Evolutionary conservation across 2,113 vertebrate genomes (phyloP).

Genomic region (Toxotes jaculatrix): DNA sequence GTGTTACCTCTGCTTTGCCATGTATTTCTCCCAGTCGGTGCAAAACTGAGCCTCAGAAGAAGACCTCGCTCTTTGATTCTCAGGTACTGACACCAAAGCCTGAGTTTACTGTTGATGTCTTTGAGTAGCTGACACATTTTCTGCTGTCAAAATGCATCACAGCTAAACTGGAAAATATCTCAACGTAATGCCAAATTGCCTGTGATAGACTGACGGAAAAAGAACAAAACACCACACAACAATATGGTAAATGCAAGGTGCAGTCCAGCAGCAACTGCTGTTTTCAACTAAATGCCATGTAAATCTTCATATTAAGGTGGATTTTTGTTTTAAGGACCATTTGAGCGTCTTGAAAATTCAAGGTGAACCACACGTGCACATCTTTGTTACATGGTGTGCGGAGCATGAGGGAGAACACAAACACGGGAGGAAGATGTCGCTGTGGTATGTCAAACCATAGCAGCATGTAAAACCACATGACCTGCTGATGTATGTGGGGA

Average conservation of each 20-base stretch:
- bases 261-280: neutral
- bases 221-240: neutral
- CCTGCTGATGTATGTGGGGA: neutral
- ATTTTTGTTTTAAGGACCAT: neutral
- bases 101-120: slow-evolving; percentile 2
- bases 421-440: neutral
- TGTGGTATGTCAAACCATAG: neutral
- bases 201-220: neutral
- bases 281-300: neutral
- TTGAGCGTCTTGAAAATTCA: neutral
- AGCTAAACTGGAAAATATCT: slow-evolving; percentile 11
- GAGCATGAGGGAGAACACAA: neutral
- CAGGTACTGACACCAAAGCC: slow-evolving; percentile 15
- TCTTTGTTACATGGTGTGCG: neutral
- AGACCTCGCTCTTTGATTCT: slow-evolving; percentile 6
- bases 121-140: slow-evolving; percentile 14
- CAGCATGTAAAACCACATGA: neutral
- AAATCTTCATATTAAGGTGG: neutral
- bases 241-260: neutral
- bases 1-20: neutral
- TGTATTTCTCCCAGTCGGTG: neutral
- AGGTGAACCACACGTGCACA: neutral
- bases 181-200: neutral
- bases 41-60: neutral
- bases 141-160: slow-evolving; percentile 14